Conservation (phyloP, 2,797 vertebrate species). For the Lindbergichthys nudifrons region DNA sequence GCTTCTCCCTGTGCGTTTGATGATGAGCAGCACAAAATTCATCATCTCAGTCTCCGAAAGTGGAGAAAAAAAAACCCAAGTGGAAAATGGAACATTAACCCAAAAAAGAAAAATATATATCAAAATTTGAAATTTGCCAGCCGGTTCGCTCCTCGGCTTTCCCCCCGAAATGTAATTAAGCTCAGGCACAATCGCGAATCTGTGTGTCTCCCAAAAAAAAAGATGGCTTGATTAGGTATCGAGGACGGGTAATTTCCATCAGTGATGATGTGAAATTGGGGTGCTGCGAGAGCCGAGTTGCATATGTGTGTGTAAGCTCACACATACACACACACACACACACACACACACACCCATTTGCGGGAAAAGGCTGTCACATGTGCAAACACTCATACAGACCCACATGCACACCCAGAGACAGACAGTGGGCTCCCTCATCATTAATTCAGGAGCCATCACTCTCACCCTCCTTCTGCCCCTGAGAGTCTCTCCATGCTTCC, state of each 20-base stretch:
- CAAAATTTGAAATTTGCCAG: conserved; percentile 61
- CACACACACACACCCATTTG: conserved; percentile 43
- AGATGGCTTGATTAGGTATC: conserved; percentile 76
- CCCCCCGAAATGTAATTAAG: conserved; percentile 74
- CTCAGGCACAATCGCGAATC: conserved; percentile 68
- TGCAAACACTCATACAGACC: conserved; percentile 61
- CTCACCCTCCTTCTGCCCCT: conserved; percentile 77
- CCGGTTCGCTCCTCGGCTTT: conserved; percentile 57
- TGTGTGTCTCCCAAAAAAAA: conserved; percentile 53
- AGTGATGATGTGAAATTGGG: conserved; percentile 75
- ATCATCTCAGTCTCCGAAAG: conserved; percentile 56
- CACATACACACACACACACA: conserved; percentile 22
- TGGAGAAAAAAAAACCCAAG: conserved; percentile 33
- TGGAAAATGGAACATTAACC: conserved; percentile 49
- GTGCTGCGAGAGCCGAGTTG: conserved; percentile 53
- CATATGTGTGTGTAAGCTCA: conserved; percentile 26
- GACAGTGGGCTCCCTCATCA: conserved; percentile 81
- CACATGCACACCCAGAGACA: conserved; percentile 70
- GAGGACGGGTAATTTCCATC: conserved; percentile 77
- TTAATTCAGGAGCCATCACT: conserved; percentile 84
- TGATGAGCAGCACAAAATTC: conserved; percentile 74
- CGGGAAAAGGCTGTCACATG: conserved; percentile 67
- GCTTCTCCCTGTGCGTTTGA: conserved; percentile 68
- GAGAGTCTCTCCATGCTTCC: conserved; percentile 79
- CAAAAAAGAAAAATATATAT: conserved; percentile 13